phyloP scores from a whole-genome alignment of 2,113 vertebrate genomes.

The Pagrus major region DNA sequence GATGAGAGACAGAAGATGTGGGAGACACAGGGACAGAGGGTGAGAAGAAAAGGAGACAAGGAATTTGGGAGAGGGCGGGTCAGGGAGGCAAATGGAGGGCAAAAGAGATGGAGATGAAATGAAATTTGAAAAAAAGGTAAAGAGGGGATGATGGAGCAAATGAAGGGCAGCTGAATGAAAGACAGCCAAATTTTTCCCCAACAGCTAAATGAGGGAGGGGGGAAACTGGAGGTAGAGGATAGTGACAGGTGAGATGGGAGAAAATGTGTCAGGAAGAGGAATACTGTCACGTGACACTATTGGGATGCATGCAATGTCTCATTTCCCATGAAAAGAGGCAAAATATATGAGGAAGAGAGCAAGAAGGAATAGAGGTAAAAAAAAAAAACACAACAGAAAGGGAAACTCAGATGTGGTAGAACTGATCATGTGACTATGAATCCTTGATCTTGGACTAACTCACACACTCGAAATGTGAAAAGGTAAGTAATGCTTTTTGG shows the following conservation, averaged over 20 bases:
- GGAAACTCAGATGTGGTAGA: conserved; percentile 55
- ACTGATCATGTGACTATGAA: conserved; percentile 51
- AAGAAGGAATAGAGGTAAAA: not conserved
- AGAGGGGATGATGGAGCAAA: conserved; percentile 21
- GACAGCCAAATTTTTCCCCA: conserved; percentile 37
- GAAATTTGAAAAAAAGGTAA: not conserved
- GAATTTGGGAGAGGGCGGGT: not conserved
- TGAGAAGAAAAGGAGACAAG: conserved; percentile 10
- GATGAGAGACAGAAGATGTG: conserved; percentile 35
- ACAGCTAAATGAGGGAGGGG: conserved; percentile 17
- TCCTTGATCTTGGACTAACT: conserved; percentile 28
- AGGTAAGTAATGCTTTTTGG: conserved; percentile 21
- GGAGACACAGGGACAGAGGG: conserved; percentile 8
- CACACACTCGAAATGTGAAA: conserved; percentile 4
- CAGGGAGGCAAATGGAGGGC: not conserved
- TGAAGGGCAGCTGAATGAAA: conserved; percentile 5
- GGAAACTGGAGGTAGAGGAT: not conserved
- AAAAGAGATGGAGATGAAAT: not conserved
- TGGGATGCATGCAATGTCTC: conserved; percentile 47
- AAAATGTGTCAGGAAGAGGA: conserved; percentile 54
- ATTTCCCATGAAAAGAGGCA: conserved; percentile 32
- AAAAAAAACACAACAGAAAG: too few species aligned
- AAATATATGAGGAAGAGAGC: not conserved
- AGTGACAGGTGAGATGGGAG: conserved; percentile 54
- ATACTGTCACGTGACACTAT: conserved; percentile 46